Base-by-base conservation (phyloP, 1,140 invertebrate species). In the Heliconius hewitsoni region DNA sequence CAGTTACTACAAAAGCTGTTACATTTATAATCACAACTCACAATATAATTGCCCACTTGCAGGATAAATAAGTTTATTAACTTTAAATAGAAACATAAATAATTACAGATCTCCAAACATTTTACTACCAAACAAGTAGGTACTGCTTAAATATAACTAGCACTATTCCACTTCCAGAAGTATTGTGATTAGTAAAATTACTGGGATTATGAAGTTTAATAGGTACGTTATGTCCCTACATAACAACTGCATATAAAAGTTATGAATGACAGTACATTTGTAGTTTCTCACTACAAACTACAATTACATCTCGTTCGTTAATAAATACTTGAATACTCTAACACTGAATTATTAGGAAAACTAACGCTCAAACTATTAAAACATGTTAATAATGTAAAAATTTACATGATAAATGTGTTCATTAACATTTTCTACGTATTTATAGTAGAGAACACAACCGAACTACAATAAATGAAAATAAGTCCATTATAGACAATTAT, bases 401-500 rank as follows among this genome's bases (percentile, higher is more conserved):
- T 46, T 9, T 19, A 52, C 18, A 5, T 30, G 1, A 3, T 66
- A 13, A 30, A 66, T 66, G 3, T 57, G n/a, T 57, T 23, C n/a
- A 19, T 23, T 23, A 23, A 57, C 3, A 66, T 66, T 30, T 30
- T 66, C 23, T 13, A 66, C 27, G 11, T 11, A 66, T 66, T 30
- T 30, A 30, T 16, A 66, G 3, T 1, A 16, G 55, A 60, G 8
- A 66, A 11, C 60, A 16, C 4, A 66, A 66, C 27, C 27, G 3
- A 30, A 18, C 30, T n/a, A 66, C 27, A 30, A 27, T 13, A 66
- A 66, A 66, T 66, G 11, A 4, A 57, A n/a, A 23, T 23, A 19
- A 72, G 37, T 42, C 37, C 18, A 42, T 72, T n/a, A 72, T 72
- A 16, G 3, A 39, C 37, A 72, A 42, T 72, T 72, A 72, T 23